Evolutionary conservation across 2,888 invertebrate genomes (phyloP), one percentile per base, ranked within the genome.

Genomic region (Philereme vetulata): DNA sequence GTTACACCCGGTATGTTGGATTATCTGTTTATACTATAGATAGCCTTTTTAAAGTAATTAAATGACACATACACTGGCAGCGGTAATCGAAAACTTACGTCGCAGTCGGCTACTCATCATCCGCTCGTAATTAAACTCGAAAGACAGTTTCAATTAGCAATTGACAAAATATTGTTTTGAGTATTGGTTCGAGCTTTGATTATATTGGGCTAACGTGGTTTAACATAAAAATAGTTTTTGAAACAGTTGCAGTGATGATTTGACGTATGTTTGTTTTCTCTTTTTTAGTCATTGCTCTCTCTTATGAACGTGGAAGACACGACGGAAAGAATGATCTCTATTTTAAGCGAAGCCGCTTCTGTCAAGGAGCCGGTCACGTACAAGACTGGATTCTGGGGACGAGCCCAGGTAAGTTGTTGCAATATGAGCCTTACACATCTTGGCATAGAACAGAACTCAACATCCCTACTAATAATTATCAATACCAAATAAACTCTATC

Each of bases 351-450:
- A 84, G 97, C 97, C 52, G 95, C 97, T 9, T 90, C 96, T 65
- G 94, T 97, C 1, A 93, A 96, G 75, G 95, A 96, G 82, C 95
- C 96, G 0, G 96, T 96, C 76, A 96, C 97, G 67, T 96, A 97
- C 76, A 97, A 97, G 82, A 97, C 98, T 60, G 98, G 98, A 5
- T 96, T 98, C 71, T 98, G 98, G 96, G 98, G 98, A 1, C 93
- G 98, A 69, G 96, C 98, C 0, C 98, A 98, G 87, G 96, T 95
- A 77, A 60, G 10, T 46, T 34, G 32, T 43, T n/a, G 34, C 47
- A 42, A 46, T 53, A 8, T 56, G 42, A 10, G 0, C 36, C 21
- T 50, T 40, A 36, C 5, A 21, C 21, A 21, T 21, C 1, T 40
- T 9, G 4, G 1, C 9, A n/a, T 8, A 9, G 8, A 4, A 40